Base-by-base conservation (phyloP, 64 coral and sea anemone genomes). In the Pocillopora verrucosa region DNA sequence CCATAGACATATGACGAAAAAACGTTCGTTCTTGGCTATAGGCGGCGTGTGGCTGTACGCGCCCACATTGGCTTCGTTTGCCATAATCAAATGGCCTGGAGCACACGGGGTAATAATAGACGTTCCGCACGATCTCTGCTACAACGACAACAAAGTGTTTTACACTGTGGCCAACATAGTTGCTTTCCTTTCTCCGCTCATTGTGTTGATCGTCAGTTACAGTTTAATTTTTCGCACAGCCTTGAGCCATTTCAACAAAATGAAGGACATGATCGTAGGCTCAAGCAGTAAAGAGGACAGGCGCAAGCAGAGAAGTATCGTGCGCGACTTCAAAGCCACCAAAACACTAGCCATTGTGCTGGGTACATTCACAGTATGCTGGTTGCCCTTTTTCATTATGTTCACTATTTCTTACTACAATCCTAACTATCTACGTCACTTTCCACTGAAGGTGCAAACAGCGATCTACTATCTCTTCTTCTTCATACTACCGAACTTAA, bases 211-310 rank as follows among this genome's bases (percentile, higher is more conserved):
- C n/a, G 82, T 86, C 15, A 91, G 87, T 73, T 97, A 97, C 35
- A 74, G 73, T 4, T 80, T 93, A 70, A 89, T 97, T 13, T 97
- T 91, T 9, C 61, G 58, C 19, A 88, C 87, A 3, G 95, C 95
- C 0, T 91, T 93, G 45, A 94, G 83, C 34, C 95, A 97, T 65
- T 97, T 97, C 85, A 90, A 91, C 84, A 97, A 97, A 97, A 97
- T 97, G 95, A 64, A 91, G 51, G 51, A 88, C 60, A 36, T 90
- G 20, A 82, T 63, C 70, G 84, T 70, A 1, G 13, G 51, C 58
- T 76, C 62, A 17, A 68, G 84, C 77, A 89, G 72, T 76, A 97
- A 88, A 34, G 92, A 93, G 24, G 95, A 97, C 60, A 97, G 87
- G 20, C 77, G 73, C 9, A 90, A 87, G 56, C 95, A 82, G 12